Evolutionary conservation across 1,140 invertebrate genomes (phyloP), one percentile per base, ranked within the genome.

Genomic region (Cyclina sinensis): DNA sequence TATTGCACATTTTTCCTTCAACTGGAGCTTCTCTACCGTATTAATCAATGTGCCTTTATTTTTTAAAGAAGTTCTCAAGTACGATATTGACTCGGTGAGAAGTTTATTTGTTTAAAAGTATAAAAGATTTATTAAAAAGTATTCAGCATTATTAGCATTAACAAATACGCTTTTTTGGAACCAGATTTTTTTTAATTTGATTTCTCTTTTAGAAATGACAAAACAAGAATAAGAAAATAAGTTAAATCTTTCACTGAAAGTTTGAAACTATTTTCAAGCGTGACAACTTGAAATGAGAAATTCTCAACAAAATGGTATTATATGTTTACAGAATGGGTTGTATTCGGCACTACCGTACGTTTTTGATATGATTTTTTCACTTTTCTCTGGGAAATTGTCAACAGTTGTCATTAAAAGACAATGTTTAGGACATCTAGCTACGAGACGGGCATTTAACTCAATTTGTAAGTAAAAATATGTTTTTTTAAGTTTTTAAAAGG

Each of bases 11-110:
- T 97, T 97, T 21, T 97, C 97, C 85, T 98, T 98, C 87, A 98
- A 99, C 85, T 99, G 98, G 96, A 97, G 98, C 1, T 99, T 98
- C 96, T 99, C 99, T 96, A 99, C 98, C 2, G 97, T 99, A 12
- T 97, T 99, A 74, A 98, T 98, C 94, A 98, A 98, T 93, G 96
- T 99, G 86, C 99, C 99, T 21, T 98, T 97, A 0, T 99, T 98
- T 95, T 97, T 99, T 97, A 98, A 98, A 92, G 97, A 97, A 92
- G 98, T 99, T 81, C 96, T 99, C 16, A 96, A 97, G 90, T 98
- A 97, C 92, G 97, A 98, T 92, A 98, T 99, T 35, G 91, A 98
- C 95, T 96, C 97, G 95, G 98, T 98, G 94, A 90, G 83, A 57
- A 57, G 21, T 18, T 11, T 43, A 7, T 7, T 11, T 11, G 7